Percentiles rank a stretch among this genome's conserved stretches.
Conservation (phyloP, 2,113 vertebrate species). For the Mustelus asterias region DNA sequence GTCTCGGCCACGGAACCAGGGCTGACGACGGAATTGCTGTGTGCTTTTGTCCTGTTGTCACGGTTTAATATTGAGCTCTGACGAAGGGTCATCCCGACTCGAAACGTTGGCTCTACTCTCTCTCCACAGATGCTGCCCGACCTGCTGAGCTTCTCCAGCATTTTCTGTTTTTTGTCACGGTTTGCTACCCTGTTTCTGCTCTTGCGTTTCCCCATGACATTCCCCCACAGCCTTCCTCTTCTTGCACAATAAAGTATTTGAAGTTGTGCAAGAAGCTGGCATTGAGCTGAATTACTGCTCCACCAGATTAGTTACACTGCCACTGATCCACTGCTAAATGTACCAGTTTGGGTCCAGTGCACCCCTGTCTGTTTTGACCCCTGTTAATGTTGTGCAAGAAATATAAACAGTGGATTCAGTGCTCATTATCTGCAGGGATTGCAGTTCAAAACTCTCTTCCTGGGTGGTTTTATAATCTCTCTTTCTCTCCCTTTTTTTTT, state of each 20-base stretch:
- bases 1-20: background rate
- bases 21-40: background rate
- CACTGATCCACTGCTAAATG: background rate
- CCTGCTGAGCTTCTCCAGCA: too few relatives aligned
- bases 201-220: background rate
- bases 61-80: too few relatives aligned
- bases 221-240: background rate
- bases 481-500: background rate
- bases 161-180: background rate
- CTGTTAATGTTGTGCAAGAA: background rate
- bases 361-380: background rate
- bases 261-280: background rate
- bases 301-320: background rate
- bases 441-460: background rate
- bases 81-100: too few relatives aligned
- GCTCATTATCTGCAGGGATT: background rate
- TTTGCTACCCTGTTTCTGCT: background rate
- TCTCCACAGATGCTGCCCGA: too few relatives aligned
- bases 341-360: background rate
- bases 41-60: background rate
- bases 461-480: background rate
- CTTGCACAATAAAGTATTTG: background rate
- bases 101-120: too few relatives aligned
- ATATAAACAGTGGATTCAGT: background rate
- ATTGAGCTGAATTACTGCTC: background rate